Base-by-base conservation (phyloP, 2,113 vertebrate genomes). In the Oncorhynchus nerka region DNA sequence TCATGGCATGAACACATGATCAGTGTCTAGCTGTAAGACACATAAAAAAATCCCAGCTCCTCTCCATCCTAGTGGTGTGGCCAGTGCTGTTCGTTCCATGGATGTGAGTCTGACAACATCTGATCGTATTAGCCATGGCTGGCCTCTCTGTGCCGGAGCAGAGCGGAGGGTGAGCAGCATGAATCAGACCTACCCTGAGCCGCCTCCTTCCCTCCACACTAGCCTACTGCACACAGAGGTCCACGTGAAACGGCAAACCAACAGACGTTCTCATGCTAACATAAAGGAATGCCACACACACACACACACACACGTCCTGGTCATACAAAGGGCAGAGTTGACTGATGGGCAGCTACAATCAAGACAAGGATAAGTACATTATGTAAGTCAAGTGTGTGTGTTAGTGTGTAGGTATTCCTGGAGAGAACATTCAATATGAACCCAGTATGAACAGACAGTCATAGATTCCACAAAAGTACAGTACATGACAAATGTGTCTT, bases 101-200 rank as follows among this genome's bases (percentile, higher is more conserved):
- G 79, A 39, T 3, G 30, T 16, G 86, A 62, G 83, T 87, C 79
- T 72, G 75, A 70, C 48, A 70, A 75, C 82, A 83, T 87, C 74
- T 79, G 84, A 90, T 85, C 59, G 16, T 9, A 75, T 86, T 81
- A 85, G 79, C 82, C 78, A 85, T 28, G 76, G 83, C 71, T 75
- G 83, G 81, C 61, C 77, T 69, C 30, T 39, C 34, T 22, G 16
- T 2, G 11, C 34, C 68, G 9, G 9, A 11, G 15, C 68, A n/a
- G 68, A 22, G 6, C 9, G 16, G 67, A 34, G 67, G 32, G 30
- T 19, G 32, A 68, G 70, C 22, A 28, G 1, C 69, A 75, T 79
- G 75, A 85, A 49, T 79, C 86, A 83, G 59, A 49, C 71, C 59
- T 24, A 51, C 22, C 64, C 22, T 30, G 12, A 8, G 22, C 64